Percentiles rank a stretch among this genome's conserved stretches.
Conservation (phyloP, 2,113 vertebrate species). For the Barnardius zonarius region DNA sequence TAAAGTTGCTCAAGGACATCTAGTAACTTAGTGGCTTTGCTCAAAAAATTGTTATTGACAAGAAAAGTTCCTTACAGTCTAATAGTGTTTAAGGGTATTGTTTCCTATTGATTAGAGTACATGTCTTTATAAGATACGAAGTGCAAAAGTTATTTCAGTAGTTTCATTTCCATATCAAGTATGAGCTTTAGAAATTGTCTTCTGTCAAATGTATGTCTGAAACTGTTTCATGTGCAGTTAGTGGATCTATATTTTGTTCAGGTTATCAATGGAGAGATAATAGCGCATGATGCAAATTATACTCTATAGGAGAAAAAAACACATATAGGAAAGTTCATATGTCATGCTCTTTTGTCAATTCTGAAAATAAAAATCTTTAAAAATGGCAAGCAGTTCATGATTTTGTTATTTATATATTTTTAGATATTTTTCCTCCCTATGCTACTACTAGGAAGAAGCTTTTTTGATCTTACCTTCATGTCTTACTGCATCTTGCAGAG, state of each 20-base stretch:
- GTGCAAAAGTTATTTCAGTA: neutral
- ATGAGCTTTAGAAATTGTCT: neutral
- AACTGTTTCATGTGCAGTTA: neutral
- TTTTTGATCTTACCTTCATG: neutral
- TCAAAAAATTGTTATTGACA: neutral
- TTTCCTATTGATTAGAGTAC: neutral
- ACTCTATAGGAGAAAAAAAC: neutral
- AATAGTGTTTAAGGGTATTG: neutral
- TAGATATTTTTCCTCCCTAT: neutral
- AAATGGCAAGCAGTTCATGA: neutral
- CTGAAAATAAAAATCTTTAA: neutral
- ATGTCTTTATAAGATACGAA: neutral
- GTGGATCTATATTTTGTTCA: neutral
- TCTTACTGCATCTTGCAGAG: neutral
- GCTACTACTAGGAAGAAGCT: neutral
- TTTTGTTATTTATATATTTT: neutral
- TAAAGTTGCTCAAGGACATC: neutral
- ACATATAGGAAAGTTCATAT: neutral
- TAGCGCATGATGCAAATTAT: neutral
- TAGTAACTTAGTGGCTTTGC: neutral
- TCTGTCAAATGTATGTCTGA: neutral
- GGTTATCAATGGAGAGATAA: neutral
- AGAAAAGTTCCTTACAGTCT: neutral
- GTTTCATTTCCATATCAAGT: neutral
- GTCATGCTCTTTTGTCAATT: neutral